Base-by-base conservation (phyloP, 2,113 vertebrate genomes). In the Hiodon tergisus region DNA sequence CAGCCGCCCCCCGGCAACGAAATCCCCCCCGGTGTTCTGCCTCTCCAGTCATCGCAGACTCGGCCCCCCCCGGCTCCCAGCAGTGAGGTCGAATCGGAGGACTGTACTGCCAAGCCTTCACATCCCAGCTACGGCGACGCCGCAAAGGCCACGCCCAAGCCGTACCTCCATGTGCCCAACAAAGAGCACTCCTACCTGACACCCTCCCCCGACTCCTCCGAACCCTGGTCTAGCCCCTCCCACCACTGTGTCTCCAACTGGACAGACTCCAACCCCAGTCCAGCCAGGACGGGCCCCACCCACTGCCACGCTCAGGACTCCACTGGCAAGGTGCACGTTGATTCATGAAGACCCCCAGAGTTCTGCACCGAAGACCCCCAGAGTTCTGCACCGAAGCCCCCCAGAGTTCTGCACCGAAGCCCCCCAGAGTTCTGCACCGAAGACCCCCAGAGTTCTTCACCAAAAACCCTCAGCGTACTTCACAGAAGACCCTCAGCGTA, bases 181-280 rank as follows among this genome's bases (percentile, higher is more conserved):
- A 31, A 31, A 31, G 94, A 96, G 87, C 94, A 96, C 77, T 94
- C 95, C 6, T 96, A 96, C 81, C 86, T 96, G 84, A 96, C 95
- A 54, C 95, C 95, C 0, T 96, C 95, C 4, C 95, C 95, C 0
- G 95, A 96, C 95, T 31, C 31, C 31, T 31, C 31, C 31, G 31
- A 31, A 31, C 31, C 31, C 31, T 31, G 31, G 31, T 31, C 31
- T 2, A 31, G 31, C 31, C 31, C 31, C 31, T 31, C 31, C 31
- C 31, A 31, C 31, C 31, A 31, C 31, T 31, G 31, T 2, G 31
- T 31, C 0, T 31, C 31, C 31, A 31, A 31, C 31, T 31, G 31
- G 31, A 31, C 31, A 31, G 31, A 31, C 31, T 31, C 31, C 31
- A 31, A 31, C 31, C 31, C 31, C 31, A 31, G 31, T 31, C 31